Base-by-base conservation (phyloP, 1,140 invertebrate species). In the Tigriopus japonicus region DNA sequence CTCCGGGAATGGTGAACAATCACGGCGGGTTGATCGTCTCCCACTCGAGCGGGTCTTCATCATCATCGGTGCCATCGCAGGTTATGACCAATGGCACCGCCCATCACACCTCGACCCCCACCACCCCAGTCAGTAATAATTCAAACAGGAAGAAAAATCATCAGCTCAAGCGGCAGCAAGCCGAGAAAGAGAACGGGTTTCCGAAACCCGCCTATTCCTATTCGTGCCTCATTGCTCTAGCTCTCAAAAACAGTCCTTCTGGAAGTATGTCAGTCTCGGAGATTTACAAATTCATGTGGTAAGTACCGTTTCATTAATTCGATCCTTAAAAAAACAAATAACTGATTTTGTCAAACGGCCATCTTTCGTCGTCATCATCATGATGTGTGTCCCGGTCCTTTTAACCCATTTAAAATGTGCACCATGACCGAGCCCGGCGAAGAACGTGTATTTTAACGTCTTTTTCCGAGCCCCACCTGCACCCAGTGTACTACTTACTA, bases 251-350 rank as follows among this genome's bases (percentile, higher is more conserved):
- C 70, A 95, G 90, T 56, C 79, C 83, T 65, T 86, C 84, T 58
- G 93, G 93, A 52, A 91, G 87, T 67, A 73, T 98, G 66, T 93
- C 93, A 1, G 93, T 98, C 7, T 94, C 91, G 7, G 93, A 97
- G 76, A 98, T 98, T 63, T 98, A 97, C 71, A 93, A 89, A 71
- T 97, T 97, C 70, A 95, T 97, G 84, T 96, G 87, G 87, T 91
- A 75, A 81, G 83, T 80, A 3, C 45, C 45, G 12, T 49, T 49
- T 6, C n/a, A n/a, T n/a, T n/a, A 15, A 49, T 15, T 3, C n/a
- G 12, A 49, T 49, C 3, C 12, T 49, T 21, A 6, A 49, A 12
- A 5, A 9, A 9, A 35, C 28, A 5, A 9, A 35, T 3, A 35
- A 35, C 9, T 35, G 28, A 35, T 5, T 5, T 35, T 9, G 28